A percentile compares a stretch with the other conserved stretches of the same genome.
Evolutionary conservation across 1,140 invertebrate species (phyloP).

Genomic region (Rhizoglyphus robini): DNA sequence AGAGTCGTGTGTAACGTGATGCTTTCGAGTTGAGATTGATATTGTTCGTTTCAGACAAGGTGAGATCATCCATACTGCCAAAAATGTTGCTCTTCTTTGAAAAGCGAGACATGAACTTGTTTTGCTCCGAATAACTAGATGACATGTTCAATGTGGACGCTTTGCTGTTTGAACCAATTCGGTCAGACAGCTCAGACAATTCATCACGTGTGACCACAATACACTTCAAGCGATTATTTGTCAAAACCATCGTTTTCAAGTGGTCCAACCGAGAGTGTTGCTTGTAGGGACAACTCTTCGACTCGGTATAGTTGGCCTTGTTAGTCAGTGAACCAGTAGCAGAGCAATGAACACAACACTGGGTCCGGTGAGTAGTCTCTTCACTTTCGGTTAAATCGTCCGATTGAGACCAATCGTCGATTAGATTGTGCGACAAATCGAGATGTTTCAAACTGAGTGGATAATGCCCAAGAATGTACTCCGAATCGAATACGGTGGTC

Average conservation of each 20-base stretch:
- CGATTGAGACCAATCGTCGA: conserved; percentile 57
- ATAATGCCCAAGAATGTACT: conserved; percentile 73
- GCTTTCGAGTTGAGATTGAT: conserved; percentile 8
- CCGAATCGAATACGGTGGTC: conserved; percentile 37
- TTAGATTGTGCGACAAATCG: conserved; percentile 83
- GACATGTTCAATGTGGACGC: background rate
- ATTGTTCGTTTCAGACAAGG: background rate
- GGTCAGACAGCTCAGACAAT: background rate
- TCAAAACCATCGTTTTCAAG: conserved; percentile 62
- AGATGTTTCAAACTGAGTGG: conserved; percentile 74
- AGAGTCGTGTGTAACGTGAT: conserved; percentile 38
- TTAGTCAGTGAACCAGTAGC: background rate
- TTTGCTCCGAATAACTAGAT: background rate
- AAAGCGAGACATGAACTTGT: background rate
- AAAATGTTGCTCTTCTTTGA: background rate
- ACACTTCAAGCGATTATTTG: conserved; percentile 63
- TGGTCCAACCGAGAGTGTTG: conserved; percentile 64
- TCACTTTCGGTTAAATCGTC: conserved; percentile 1
- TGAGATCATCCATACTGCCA: background rate
- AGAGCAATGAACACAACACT: background rate
- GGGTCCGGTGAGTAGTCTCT: background rate
- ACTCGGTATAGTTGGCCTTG: no score
- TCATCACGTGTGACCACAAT: conserved; percentile 66
- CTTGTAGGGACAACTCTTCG: conserved; percentile 52
- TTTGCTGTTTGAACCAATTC: background rate